A percentile compares a stretch with the other conserved stretches of the same genome.
Conservation (phyloP, 1,140 invertebrate species). For the Contarinia nasturtii region DNA sequence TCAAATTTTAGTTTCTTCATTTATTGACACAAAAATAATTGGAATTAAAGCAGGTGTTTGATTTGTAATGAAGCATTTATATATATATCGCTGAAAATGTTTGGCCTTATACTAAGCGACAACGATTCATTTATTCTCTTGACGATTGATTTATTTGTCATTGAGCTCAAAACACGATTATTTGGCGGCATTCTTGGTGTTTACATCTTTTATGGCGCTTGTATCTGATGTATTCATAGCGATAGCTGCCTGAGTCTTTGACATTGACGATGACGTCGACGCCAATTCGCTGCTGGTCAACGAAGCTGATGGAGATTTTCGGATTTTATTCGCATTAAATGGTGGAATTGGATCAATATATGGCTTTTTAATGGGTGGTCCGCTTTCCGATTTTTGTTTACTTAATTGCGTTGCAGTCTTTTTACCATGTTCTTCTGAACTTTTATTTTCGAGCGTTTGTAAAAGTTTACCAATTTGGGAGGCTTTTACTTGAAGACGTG, state of each 20-base stretch:
- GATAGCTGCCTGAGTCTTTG: too few relatives aligned
- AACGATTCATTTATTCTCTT: too few relatives aligned
- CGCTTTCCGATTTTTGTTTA: slow-evolving; percentile 20
- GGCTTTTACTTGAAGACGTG: slow-evolving; percentile 72
- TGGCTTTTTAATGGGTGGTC: slow-evolving; percentile 20
- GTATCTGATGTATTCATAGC: neutral
- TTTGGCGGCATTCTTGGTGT: neutral
- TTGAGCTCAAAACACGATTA: too few relatives aligned
- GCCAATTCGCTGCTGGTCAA: neutral
- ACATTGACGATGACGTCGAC: too few relatives aligned
- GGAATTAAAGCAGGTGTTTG: too few relatives aligned
- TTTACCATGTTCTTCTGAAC: slow-evolving; percentile 15
- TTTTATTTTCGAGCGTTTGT: slow-evolving; percentile 69
- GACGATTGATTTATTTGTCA: too few relatives aligned
- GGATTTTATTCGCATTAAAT: slow-evolving; percentile 27
- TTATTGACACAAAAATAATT: too few relatives aligned
- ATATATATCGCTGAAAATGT: too few relatives aligned
- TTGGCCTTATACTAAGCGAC: too few relatives aligned
- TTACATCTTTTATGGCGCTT: neutral
- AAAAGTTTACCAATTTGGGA: slow-evolving; percentile 78
- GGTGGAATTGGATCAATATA: slow-evolving; percentile 23
- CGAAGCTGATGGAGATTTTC: slow-evolving; percentile 23
- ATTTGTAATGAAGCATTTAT: too few relatives aligned
- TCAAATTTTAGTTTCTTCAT: too few relatives aligned
- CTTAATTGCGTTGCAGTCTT: slow-evolving; percentile 6